phyloP scores from a whole-genome alignment of 2,888 invertebrate species.

The Oscheius sp. region DNA sequence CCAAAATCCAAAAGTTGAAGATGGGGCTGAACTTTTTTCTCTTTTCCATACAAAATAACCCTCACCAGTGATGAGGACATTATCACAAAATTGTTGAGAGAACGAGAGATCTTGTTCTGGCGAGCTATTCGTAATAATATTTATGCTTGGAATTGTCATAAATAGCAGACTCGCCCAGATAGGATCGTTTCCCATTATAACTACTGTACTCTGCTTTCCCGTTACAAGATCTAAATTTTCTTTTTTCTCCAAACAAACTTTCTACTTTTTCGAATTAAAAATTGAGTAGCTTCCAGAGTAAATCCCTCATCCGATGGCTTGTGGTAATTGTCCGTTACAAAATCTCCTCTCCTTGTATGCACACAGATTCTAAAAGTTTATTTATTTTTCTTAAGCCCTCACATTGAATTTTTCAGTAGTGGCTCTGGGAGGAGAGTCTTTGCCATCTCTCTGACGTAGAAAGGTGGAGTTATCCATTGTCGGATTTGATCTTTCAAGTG shows the following conservation, averaged over 20 bases:
- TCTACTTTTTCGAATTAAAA: not conserved
- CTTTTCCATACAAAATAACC: no score
- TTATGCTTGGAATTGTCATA: not conserved
- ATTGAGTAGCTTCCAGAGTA: not conserved
- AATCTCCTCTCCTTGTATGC: conserved; percentile 20
- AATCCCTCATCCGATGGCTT: conserved; percentile 8
- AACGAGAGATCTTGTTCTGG: conserved; percentile 42
- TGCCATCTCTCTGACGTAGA: conserved; percentile 21
- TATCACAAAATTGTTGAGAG: conserved; percentile 37
- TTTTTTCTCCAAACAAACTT: not conserved
- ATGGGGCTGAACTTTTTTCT: conserved; percentile 31
- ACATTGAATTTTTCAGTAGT: not conserved
- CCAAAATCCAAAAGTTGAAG: conserved; percentile 49
- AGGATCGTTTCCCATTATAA: conserved; percentile 18
- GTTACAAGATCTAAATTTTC: not conserved
- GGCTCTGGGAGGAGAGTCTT: not conserved
- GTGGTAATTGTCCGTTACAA: conserved; percentile 1
- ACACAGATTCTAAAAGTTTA: conserved; percentile 10
- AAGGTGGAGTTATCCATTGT: conserved; percentile 31
- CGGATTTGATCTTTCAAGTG: conserved; percentile 33
- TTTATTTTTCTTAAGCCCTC: not conserved
- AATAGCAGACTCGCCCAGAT: conserved; percentile 1
- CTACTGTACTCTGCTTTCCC: not conserved
- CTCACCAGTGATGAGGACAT: conserved; percentile 37
- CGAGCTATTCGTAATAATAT: not conserved